Percentiles rank a stretch among this genome's conserved stretches.
These are phyloP conservation scores for Chrysina gloriosa DNA, from an alignment of 2,888 invertebrate genomes.

Conservation along the genomic window DNA sequence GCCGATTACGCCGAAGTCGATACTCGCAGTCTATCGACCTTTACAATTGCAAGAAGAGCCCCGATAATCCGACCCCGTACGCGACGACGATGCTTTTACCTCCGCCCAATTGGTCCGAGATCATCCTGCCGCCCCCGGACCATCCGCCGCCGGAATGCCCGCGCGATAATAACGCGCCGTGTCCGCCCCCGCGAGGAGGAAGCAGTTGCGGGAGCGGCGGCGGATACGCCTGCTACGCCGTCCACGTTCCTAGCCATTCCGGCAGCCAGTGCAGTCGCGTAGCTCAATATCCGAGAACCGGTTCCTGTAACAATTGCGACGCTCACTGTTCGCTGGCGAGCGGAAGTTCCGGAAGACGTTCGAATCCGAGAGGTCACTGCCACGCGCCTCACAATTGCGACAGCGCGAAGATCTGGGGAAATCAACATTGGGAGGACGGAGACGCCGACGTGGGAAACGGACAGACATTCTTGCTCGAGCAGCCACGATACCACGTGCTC, in stretches of 20 bases:
- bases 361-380: slow-evolving; percentile 58
- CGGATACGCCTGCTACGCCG: slow-evolving; percentile 63
- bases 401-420: slow-evolving; percentile 58
- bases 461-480: slow-evolving; percentile 66
- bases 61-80: slow-evolving; percentile 77
- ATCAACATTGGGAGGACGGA: slow-evolving; percentile 62
- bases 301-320: slow-evolving; percentile 62
- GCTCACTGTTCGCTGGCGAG: slow-evolving; percentile 62
- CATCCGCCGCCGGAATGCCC: slow-evolving; percentile 70
- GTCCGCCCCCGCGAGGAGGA: slow-evolving; percentile 61
- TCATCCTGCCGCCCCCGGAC: slow-evolving; percentile 72
- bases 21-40: slow-evolving; percentile 75
- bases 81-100: slow-evolving; percentile 79
- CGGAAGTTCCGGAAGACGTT: slow-evolving; percentile 60
- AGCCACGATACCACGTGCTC: slow-evolving; percentile 72
- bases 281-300: slow-evolving; percentile 53
- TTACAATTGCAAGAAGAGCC: slow-evolving; percentile 75
- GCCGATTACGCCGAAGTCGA: slow-evolving; percentile 79
- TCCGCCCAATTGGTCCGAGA: slow-evolving; percentile 70
- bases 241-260: slow-evolving; percentile 58
- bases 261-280: slow-evolving; percentile 53
- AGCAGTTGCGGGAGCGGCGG: slow-evolving; percentile 59
- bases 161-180: slow-evolving; percentile 59
- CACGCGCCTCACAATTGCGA: slow-evolving; percentile 60
- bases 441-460: slow-evolving; percentile 66